Evolutionary conservation across 53 echinoderm and acorn worm species (phyloP).

Genomic region (Mesocentrotus franciscanus): DNA sequence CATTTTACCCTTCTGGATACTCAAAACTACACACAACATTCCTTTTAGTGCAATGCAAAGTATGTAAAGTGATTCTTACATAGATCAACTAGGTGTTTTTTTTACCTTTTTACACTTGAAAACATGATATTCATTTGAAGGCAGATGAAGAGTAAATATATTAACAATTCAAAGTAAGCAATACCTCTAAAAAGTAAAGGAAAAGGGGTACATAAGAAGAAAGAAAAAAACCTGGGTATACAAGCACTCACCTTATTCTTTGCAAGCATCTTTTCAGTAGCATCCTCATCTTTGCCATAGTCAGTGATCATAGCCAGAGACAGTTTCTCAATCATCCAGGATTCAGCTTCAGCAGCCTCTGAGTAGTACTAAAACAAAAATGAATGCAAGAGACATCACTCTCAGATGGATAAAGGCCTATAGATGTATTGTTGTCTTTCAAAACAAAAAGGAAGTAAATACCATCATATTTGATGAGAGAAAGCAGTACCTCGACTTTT

Average conservation of each 20-base stretch:
- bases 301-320: constrained; percentile 72
- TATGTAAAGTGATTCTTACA: not conserved
- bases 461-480: not conserved
- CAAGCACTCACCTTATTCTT: constrained; percentile 79
- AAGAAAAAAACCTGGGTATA: not conserved
- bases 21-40: not conserved
- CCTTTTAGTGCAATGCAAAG: not conserved
- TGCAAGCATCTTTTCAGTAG: constrained; percentile 83
- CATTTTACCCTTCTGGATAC: not conserved
- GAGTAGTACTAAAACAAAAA: constrained; percentile 75
- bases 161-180: no score
- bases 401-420: not conserved
- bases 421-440: not conserved
- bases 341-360: constrained; percentile 87
- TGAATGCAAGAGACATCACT: not conserved
- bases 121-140: no score
- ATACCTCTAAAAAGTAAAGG: no score
- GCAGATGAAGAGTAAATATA: no score
- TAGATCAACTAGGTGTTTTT: not conserved
- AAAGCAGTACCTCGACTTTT: not conserved
- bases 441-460: no score
- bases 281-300: constrained; percentile 92
- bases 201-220: not conserved
- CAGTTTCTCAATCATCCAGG: constrained; percentile 89
- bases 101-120: no score